phyloP scores from a whole-genome alignment of 2,113 vertebrate species.

The Nycticorax nycticorax region DNA sequence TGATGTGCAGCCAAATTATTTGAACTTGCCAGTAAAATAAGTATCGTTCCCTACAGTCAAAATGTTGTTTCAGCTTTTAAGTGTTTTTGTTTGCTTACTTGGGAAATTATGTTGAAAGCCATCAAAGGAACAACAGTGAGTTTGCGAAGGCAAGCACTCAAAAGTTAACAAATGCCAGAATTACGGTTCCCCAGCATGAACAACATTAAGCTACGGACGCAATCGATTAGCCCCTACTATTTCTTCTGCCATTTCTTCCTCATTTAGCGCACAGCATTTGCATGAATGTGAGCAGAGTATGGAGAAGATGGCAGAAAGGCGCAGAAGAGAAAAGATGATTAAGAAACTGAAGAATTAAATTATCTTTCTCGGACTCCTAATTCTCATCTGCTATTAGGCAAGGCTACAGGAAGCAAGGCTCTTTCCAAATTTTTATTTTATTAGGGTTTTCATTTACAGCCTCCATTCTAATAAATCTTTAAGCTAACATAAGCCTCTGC shows the following conservation, averaged over 20 bases:
- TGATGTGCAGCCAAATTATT: neutral
- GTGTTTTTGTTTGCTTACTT: neutral
- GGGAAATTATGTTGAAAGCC: neutral
- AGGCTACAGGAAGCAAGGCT: neutral
- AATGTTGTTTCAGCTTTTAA: slow-evolving; percentile 1
- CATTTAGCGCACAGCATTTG: neutral
- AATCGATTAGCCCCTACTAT: neutral
- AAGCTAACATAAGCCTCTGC: neutral
- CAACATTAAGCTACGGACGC: neutral
- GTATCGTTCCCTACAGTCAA: neutral
- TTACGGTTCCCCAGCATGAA: neutral
- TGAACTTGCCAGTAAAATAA: neutral
- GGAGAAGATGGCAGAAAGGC: neutral
- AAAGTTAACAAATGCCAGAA: neutral
- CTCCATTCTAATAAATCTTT: neutral
- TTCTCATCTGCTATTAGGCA: neutral
- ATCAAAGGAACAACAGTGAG: neutral
- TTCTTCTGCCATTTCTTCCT: neutral
- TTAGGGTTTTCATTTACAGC: neutral
- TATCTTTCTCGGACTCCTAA: neutral
- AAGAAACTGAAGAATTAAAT: neutral
- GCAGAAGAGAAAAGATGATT: neutral
- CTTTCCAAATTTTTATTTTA: neutral
- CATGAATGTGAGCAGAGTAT: neutral
- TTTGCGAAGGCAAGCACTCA: neutral